A percentile compares a stretch with the other conserved stretches of the same genome.
phyloP scores from a whole-genome alignment of 2,797 vertebrate species.

The Parambassis ranga region DNA sequence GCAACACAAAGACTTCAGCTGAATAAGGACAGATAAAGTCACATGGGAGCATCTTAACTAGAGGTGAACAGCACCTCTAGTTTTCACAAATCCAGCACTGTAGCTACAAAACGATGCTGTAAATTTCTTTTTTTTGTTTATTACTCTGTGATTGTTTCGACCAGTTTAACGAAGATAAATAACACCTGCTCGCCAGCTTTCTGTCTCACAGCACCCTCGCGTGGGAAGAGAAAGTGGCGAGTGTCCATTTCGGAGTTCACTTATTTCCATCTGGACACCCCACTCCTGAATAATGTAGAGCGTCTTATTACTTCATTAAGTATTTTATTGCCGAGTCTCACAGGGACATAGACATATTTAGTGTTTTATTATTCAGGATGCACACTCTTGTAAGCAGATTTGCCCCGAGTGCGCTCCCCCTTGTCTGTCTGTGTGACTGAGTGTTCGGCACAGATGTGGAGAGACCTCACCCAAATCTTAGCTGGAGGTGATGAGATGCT shows the following conservation, averaged over 20 bases:
- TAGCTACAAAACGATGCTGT: too few species aligned
- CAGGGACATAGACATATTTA: slow-evolving; percentile 41
- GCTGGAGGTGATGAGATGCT: slow-evolving; percentile 42
- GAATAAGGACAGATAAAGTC: too few species aligned
- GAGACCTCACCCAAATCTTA: slow-evolving; percentile 47
- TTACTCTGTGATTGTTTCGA: too few species aligned
- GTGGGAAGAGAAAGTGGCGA: not conserved
- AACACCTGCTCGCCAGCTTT: too few species aligned
- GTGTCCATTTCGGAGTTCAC: slow-evolving; percentile 13
- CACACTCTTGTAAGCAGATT: slow-evolving; percentile 24
- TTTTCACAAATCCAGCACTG: too few species aligned
- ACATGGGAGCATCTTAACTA: too few species aligned
- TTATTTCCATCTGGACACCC: slow-evolving; percentile 17
- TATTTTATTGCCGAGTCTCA: slow-evolving; percentile 36
- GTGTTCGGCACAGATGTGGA: slow-evolving; percentile 10
- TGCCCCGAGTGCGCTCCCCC: slow-evolving; percentile 22
- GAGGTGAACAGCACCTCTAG: too few species aligned
- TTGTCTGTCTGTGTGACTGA: slow-evolving; percentile 8
- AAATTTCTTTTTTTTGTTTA: too few species aligned
- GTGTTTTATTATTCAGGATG: slow-evolving; percentile 39
- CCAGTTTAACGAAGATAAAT: too few species aligned
- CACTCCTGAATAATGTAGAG: slow-evolving; percentile 24
- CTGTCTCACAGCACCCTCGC: not conserved
- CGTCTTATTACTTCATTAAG: slow-evolving; percentile 54
- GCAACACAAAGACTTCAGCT: too few species aligned